Conservation (phyloP, 2,797 vertebrate genomes). For the Phataginus tricuspis region DNA sequence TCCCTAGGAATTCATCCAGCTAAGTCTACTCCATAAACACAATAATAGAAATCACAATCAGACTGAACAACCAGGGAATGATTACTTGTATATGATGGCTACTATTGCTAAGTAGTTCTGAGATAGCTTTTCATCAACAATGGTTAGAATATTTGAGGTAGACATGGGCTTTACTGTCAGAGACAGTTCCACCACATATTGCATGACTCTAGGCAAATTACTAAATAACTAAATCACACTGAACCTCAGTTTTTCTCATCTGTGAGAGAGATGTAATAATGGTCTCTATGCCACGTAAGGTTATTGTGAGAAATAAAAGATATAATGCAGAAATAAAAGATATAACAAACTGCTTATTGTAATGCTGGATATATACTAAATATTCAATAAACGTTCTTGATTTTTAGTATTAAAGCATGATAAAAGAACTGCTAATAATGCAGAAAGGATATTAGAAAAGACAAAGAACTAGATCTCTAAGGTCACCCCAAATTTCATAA, state of each 20-base stretch:
- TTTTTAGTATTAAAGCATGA: slow-evolving; percentile 53
- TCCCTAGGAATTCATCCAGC: not conserved
- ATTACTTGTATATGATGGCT: not conserved
- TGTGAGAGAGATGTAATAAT: not conserved
- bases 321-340: not conserved
- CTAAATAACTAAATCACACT: slow-evolving; percentile 9
- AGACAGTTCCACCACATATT: slow-evolving; percentile 3
- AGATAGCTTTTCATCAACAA: not conserved
- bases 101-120: not conserved
- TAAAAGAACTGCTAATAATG: slow-evolving; percentile 2
- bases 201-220: not conserved
- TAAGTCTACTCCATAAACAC: slow-evolving; percentile 17
- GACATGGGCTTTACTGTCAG: not conserved
- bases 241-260: slow-evolving; percentile 1
- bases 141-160: not conserved
- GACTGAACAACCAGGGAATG: too few relatives aligned
- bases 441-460: slow-evolving; percentile 26
- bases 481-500: slow-evolving; percentile 26
- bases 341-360: not conserved
- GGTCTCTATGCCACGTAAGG: not conserved
- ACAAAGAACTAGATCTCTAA: not conserved
- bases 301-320: slow-evolving; percentile 2
- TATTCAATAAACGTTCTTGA: slow-evolving; percentile 19
- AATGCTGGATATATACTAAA: not conserved
- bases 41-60: not conserved